These are phyloP conservation scores for Tragelaphus eurycerus DNA, from an alignment of 2,797 vertebrate genomes.

Conservation along the genomic window DNA sequence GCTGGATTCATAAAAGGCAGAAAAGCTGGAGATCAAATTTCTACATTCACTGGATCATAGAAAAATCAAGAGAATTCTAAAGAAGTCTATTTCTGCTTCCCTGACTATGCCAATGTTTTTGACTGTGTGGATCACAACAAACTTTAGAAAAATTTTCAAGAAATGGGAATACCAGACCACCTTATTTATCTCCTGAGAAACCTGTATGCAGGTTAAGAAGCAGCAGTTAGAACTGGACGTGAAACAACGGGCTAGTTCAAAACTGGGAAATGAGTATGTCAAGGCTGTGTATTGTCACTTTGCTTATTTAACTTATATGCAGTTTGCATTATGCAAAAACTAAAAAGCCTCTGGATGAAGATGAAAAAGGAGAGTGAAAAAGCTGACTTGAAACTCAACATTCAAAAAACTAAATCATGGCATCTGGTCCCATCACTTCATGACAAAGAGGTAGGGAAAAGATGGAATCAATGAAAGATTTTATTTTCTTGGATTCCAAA, in stretches of 20 bases:
- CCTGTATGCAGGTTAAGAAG: background rate
- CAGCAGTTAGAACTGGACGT: background rate
- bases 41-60: background rate
- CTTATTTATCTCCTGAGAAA: background rate
- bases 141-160: background rate
- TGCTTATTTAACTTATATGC: background rate
- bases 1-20: background rate
- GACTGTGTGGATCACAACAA: background rate
- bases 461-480: background rate
- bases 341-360: background rate
- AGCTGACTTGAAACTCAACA: background rate
- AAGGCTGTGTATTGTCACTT: background rate
- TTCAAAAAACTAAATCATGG: background rate
- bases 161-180: background rate
- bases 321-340: background rate
- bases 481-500: background rate
- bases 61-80: background rate
- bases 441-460: background rate
- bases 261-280: background rate
- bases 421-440: background rate
- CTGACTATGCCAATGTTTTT: background rate
- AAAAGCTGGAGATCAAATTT: background rate
- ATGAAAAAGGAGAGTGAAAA: background rate
- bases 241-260: background rate
- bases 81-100: background rate